Evolutionary conservation across 2,113 vertebrate species (phyloP).

Genomic region (Cairina moschata): DNA sequence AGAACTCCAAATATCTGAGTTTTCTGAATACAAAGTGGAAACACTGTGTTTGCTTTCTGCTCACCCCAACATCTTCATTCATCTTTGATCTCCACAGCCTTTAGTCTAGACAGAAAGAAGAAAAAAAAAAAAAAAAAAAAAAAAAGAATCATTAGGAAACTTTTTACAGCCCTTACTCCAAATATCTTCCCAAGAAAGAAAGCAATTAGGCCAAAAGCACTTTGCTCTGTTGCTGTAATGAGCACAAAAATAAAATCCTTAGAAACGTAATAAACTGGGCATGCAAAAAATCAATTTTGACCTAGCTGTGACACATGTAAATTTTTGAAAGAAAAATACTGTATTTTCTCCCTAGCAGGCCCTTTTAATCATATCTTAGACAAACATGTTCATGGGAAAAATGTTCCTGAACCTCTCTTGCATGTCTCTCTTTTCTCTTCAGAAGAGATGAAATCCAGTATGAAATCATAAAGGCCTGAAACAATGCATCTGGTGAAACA

Average conservation of each 20-base stretch:
- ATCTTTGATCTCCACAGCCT: background rate
- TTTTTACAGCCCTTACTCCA: background rate
- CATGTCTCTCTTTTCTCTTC: slow-evolving; percentile 30
- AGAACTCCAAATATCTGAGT: background rate
- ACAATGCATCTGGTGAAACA: slow-evolving; percentile 49
- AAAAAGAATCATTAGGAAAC: background rate
- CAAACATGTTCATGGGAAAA: slow-evolving; percentile 65
- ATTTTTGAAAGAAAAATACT: background rate
- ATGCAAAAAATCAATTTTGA: slow-evolving; percentile 25
- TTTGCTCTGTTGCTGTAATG: background rate
- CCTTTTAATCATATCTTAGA: slow-evolving; percentile 45
- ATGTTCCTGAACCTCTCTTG: slow-evolving; percentile 18
- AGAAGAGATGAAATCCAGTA: slow-evolving; percentile 61
- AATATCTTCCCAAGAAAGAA: background rate
- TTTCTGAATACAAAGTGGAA: background rate
- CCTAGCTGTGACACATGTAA: background rate
- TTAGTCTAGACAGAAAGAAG: background rate
- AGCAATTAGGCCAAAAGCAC: background rate
- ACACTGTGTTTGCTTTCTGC: background rate
- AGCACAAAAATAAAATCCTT: slow-evolving; percentile 9
- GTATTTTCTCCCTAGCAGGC: background rate
- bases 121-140: background rate
- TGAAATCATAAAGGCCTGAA: slow-evolving; percentile 62
- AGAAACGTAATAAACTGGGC: background rate
- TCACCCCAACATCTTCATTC: background rate